These are phyloP conservation scores for Thunnus albacares DNA, from an alignment of 2,797 vertebrate species.

Conservation along the genomic window DNA sequence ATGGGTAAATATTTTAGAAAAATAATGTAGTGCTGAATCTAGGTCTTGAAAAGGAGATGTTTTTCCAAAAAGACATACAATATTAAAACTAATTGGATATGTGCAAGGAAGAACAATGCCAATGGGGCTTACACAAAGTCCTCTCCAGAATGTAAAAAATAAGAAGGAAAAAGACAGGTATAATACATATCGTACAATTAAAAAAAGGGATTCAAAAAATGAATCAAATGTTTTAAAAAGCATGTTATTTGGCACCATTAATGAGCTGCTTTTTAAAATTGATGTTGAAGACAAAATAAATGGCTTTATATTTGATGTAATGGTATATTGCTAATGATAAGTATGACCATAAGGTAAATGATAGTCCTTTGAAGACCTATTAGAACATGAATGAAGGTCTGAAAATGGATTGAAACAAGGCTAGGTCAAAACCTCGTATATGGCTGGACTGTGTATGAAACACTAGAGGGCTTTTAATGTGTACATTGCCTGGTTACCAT, in stretches of 20 bases:
- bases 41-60: no score
- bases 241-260: neutral
- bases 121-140: neutral
- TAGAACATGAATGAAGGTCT: neutral
- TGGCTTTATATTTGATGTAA: neutral
- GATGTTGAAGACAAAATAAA: neutral
- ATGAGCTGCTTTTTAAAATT: neutral
- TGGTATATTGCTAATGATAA: neutral
- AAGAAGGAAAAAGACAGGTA: neutral
- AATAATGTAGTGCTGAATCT: no score
- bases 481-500: no score
- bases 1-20: no score
- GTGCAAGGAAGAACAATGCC: neutral
- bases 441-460: no score
- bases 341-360: neutral
- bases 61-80: no score
- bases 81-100: neutral
- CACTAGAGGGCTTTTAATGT: no score
- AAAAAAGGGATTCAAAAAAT: neutral
- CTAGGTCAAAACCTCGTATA: no score
- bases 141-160: neutral
- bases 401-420: constrained; percentile 3
- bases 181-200: neutral
- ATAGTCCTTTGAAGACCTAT: neutral
- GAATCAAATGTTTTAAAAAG: neutral